Evolutionary conservation across 2,888 invertebrate species (phyloP).

Genomic region (Rhamphomyia laevipes): DNA sequence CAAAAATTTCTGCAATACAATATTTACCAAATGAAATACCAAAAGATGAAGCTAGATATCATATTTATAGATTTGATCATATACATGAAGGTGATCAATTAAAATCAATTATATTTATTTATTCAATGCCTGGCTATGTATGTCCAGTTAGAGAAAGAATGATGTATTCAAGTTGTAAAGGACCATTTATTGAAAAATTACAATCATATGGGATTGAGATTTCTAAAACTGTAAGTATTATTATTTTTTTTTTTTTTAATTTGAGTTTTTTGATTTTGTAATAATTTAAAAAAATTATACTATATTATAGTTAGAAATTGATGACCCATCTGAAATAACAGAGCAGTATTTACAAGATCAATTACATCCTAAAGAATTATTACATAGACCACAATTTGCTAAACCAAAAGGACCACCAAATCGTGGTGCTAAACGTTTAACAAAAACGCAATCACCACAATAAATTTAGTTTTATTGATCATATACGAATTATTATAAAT

Average conservation of each 20-base stretch:
- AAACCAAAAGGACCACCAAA: conserved; percentile 95
- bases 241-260: too few relatives aligned
- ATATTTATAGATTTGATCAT: conserved; percentile 77
- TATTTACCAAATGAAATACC: conserved; percentile 73
- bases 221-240: conserved; percentile 64
- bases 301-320: conserved; percentile 71
- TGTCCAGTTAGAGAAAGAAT: conserved; percentile 96
- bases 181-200: conserved; percentile 74
- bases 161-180: conserved; percentile 97
- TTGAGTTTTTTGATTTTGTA: not conserved
- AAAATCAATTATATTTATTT: conserved; percentile 87
- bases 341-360: conserved; percentile 86
- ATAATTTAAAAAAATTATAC: not conserved
- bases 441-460: conserved; percentile 45
- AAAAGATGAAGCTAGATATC: conserved; percentile 65
- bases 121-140: conserved; percentile 95
- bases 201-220: conserved; percentile 67
- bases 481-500: too few relatives aligned
- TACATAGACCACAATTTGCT: conserved; percentile 83
- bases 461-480: too few relatives aligned
- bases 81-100: conserved; percentile 84
- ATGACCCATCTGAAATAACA: conserved; percentile 77
- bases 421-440: conserved; percentile 81
- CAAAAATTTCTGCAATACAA: conserved; percentile 48
- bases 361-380: conserved; percentile 82